Evolutionary conservation across 2,113 vertebrate species (phyloP).

Genomic region (Cyrtonyx montezumae): DNA sequence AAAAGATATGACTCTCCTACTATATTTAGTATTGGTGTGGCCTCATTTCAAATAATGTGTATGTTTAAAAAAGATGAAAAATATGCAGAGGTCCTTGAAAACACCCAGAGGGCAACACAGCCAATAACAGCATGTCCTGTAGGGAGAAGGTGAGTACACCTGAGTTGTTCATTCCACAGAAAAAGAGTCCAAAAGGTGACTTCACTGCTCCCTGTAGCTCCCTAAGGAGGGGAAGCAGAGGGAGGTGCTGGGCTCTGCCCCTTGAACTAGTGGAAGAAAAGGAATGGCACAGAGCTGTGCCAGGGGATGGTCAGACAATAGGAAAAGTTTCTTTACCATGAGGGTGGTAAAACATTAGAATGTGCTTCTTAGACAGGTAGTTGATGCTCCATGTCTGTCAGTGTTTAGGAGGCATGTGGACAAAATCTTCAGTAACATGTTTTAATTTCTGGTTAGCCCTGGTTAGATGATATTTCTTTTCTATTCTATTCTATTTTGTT

Average conservation of each 20-base stretch:
- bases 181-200: background rate
- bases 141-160: background rate
- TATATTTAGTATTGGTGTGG: background rate
- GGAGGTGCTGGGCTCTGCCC: background rate
- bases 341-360: background rate
- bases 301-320: background rate
- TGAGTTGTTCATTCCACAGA: background rate
- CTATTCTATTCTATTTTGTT: too few species aligned
- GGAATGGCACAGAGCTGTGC: background rate
- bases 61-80: background rate
- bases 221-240: background rate
- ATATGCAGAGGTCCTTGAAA: background rate
- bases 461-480: too few species aligned
- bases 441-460: background rate
- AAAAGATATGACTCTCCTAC: background rate
- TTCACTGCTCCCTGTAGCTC: background rate
- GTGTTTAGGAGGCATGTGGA: background rate
- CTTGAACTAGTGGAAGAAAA: background rate
- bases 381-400: background rate
- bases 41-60: background rate
- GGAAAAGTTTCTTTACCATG: background rate
- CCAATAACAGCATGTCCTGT: background rate
- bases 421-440: background rate
- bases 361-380: background rate
- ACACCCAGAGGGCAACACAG: background rate